These are phyloP conservation scores for Sinocyclocheilus rhinocerous DNA, from an alignment of 2,113 vertebrate species.

Conservation along the genomic window DNA sequence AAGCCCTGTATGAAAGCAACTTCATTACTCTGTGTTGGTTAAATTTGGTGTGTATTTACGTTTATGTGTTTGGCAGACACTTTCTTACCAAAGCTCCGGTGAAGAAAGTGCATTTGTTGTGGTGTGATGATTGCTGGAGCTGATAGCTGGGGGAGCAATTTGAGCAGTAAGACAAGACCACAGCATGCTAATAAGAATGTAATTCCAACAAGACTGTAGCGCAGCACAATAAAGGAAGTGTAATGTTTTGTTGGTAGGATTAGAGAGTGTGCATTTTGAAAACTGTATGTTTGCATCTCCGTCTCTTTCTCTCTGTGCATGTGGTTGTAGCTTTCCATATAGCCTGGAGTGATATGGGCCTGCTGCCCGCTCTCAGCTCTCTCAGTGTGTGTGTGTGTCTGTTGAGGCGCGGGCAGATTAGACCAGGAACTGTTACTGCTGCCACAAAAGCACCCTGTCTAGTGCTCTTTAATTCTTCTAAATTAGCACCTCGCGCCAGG, in stretches of 20 bases:
- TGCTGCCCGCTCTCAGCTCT: constrained; percentile 23
- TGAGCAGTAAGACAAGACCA: constrained; percentile 21
- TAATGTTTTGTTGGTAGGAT: background rate
- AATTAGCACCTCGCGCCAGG: constrained; percentile 78
- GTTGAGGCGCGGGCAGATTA: constrained; percentile 77
- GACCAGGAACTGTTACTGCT: constrained; percentile 69
- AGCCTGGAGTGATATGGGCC: constrained; percentile 36
- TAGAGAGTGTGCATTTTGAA: background rate
- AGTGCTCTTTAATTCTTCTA: constrained; percentile 81
- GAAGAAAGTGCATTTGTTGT: background rate
- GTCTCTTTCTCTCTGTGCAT: constrained; percentile 33
- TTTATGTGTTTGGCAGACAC: background rate
- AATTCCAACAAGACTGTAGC: background rate
- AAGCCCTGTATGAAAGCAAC: background rate
- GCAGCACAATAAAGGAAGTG: background rate
- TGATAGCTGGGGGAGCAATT: background rate
- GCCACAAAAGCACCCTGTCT: constrained; percentile 79
- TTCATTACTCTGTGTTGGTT: background rate
- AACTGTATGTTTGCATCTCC: constrained; percentile 16
- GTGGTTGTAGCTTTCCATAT: constrained; percentile 46
- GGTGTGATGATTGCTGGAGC: constrained; percentile 16
- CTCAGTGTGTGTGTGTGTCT: constrained; percentile 38
- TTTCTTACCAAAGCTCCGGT: background rate
- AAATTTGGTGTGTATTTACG: background rate
- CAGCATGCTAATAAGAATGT: constrained; percentile 16